A percentile compares a stretch with the other conserved stretches of the same genome.
Conservation (phyloP, 2,113 vertebrate species). For the Melanostigma gelatinosum region DNA sequence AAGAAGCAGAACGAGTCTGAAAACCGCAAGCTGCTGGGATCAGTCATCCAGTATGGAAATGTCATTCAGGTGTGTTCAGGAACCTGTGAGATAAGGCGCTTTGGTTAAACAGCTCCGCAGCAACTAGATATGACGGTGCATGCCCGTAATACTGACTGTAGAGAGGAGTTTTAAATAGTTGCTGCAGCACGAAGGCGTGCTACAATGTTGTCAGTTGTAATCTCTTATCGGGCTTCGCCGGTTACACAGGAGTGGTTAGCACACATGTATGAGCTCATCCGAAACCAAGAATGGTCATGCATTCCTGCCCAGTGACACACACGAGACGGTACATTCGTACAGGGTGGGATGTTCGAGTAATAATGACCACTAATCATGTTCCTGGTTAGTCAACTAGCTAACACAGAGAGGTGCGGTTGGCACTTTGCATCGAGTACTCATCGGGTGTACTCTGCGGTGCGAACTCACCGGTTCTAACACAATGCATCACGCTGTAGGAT, state of each 20-base stretch:
- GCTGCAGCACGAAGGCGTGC: slow-evolving; percentile 8
- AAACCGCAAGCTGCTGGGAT: slow-evolving; percentile 95
- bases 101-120: slow-evolving; percentile 17
- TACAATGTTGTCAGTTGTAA: slow-evolving; percentile 1
- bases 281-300: slow-evolving; percentile 12
- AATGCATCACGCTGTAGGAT: neutral
- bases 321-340: neutral
- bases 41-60: slow-evolving; percentile 96
- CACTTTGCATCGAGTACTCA: neutral
- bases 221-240: slow-evolving; percentile 16
- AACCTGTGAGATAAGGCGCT: slow-evolving; percentile 37
- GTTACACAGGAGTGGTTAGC: slow-evolving; percentile 8
- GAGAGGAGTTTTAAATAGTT: slow-evolving; percentile 54
- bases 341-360: neutral
- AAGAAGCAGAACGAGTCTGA: slow-evolving; percentile 99
- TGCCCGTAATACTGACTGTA: neutral
- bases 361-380: neutral
- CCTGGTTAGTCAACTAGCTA: neutral
- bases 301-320: neutral
- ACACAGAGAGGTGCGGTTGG: neutral
- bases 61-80: slow-evolving; percentile 90
- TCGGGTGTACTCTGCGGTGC: neutral
- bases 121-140: neutral
- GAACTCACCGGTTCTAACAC: neutral
- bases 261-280: slow-evolving; percentile 12